Evolutionary conservation across 2,113 vertebrate species (phyloP).

Genomic region (Serilophus lunatus): DNA sequence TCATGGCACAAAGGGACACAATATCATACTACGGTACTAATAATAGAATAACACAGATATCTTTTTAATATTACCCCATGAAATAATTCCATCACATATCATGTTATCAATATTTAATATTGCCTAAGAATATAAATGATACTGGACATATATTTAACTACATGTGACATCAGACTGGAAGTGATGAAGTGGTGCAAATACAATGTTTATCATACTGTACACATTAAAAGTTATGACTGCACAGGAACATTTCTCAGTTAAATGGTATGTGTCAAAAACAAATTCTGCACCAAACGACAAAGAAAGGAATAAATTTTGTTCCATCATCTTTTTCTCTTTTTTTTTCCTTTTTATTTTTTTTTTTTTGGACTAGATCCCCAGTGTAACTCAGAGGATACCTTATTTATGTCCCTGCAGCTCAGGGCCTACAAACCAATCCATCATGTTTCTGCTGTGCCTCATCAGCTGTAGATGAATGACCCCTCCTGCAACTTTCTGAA

Average conservation of each 20-base stretch:
- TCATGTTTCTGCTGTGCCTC: constrained; percentile 69
- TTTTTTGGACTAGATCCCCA: constrained; percentile 66
- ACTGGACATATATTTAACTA: background rate
- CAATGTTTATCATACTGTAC: constrained; percentile 42
- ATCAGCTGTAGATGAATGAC: constrained; percentile 75
- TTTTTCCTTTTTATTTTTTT: constrained; percentile 9
- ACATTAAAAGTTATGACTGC: constrained; percentile 58
- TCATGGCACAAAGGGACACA: background rate
- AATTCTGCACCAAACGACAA: constrained; percentile 55
- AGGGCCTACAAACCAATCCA: constrained; percentile 69
- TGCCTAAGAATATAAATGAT: background rate
- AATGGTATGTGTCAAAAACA: constrained; percentile 61
- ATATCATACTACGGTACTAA: constrained; percentile 5
- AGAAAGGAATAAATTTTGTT: constrained; percentile 49
- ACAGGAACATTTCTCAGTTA: constrained; percentile 60
- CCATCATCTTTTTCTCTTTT: constrained; percentile 20
- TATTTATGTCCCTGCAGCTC: constrained; percentile 76
- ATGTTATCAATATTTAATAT: background rate
- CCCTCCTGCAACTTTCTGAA: constrained; percentile 72
- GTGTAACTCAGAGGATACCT: constrained; percentile 70
- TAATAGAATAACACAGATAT: background rate
- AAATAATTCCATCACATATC: constrained; percentile 20
- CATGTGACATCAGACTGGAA: constrained; percentile 2
- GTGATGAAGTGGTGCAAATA: constrained; percentile 47
- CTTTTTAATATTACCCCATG: background rate